A percentile compares a stretch with the other conserved stretches of the same genome.
phyloP scores from a whole-genome alignment of 1,140 invertebrate genomes.

The Bombus fervidus region DNA sequence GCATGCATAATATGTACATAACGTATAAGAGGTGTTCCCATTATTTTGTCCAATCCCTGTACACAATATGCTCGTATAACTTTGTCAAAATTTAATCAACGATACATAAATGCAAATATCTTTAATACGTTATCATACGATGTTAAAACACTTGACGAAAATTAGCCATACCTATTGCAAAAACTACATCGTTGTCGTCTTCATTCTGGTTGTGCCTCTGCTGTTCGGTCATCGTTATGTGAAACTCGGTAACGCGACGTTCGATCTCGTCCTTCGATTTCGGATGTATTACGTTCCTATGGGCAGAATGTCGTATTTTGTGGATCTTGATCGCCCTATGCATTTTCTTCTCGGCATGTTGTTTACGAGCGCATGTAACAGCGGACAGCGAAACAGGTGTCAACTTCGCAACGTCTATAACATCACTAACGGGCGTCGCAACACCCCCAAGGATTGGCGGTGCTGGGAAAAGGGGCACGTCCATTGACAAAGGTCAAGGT shows the following conservation, averaged over 20 bases:
- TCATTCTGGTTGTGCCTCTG: constrained; percentile 58
- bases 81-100: background rate
- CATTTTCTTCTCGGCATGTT: constrained; percentile 33
- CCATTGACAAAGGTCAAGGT: constrained; percentile 68
- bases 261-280: constrained; percentile 31
- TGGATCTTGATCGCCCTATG: background rate
- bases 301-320: constrained; percentile 38
- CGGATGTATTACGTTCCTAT: constrained; percentile 67
- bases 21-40: no score
- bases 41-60: no score
- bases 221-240: constrained; percentile 71
- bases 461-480: constrained; percentile 75
- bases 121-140: background rate
- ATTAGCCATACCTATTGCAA: constrained; percentile 60
- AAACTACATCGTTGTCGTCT: constrained; percentile 70
- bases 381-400: constrained; percentile 23
- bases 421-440: constrained; percentile 61
- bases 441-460: constrained; percentile 66
- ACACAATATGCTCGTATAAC: no score
- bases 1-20: no score
- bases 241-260: constrained; percentile 70
- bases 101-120: background rate
- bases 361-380: constrained; percentile 6
- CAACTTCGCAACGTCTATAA: constrained; percentile 53
- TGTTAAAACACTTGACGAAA: background rate